Evolutionary conservation across 1,140 invertebrate species (phyloP), one percentile per base, ranked within the genome.

Genomic region (Gonioctena quinquepunctata): DNA sequence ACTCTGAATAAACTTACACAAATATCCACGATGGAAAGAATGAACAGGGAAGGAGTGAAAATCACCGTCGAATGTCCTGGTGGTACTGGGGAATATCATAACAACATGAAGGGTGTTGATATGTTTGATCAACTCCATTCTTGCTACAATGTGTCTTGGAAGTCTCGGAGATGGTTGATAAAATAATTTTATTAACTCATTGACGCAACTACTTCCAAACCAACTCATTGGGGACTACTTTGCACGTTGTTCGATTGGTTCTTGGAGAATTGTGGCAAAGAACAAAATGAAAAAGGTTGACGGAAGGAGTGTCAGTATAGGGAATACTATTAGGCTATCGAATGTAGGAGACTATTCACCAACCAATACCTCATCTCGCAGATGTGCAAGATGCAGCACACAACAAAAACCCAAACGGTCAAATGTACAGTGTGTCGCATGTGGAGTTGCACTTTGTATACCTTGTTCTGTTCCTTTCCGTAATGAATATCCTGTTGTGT

Each of bases 141-240:
- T 22, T 69, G 71, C 42, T 82, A 81, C 70, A 75, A 77, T 74
- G 76, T 80, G 67, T 73, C 79, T 71, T 74, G 79, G 59, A 82
- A 81, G 74, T 80, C 75, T 70, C 74, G 76, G 63, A 80, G 82
- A 75, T 82, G 81, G 81, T 83, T 78, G 80, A 76, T 82, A 66
- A 78, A 76, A 56, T 77, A 83, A 61, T 82, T 83, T 75, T 83
- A 78, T 73, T 76, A 78, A 72, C 65, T 74, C 71, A 63, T 79
- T 19, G 75, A 80, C 64, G 75, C 76, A 27, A 64, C 66, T 72
- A 79, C 80, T 28, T 4, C 3, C 27, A 28, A 28, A 28, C 8
- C 27, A 28, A 8, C 27, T 28, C 27, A 28, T 28, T 28, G 27
- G 3, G 3, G 8, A 28, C 27, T 28, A 28, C 27, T 4, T 3